Evolutionary conservation across 1,140 invertebrate genomes (phyloP), one percentile per base, ranked within the genome.

Genomic region (Gerris buenoi): DNA sequence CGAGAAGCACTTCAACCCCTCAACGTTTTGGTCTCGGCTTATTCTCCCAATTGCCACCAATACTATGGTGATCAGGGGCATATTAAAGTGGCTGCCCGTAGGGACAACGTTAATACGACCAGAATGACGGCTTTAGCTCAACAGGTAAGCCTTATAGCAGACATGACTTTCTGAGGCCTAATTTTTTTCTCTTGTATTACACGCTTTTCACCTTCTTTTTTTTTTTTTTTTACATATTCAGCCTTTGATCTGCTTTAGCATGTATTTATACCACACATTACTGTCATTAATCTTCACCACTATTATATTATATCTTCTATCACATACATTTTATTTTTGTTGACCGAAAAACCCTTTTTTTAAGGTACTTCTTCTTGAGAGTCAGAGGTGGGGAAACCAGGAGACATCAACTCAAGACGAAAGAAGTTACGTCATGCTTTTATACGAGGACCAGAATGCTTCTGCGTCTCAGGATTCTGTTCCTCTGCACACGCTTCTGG

Each of bases 1-100:
- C 85, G 88, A 13, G 86, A 93, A 18, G 92, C 90, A 23, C 83
- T 94, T 13, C 86, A 88, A 65, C 88, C 90, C 29, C 75, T 95
- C 23, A 86, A 89, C 63, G 91, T 93, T 77, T 77, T 97, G 23
- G 92, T 90, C 28, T 84, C 87, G 72, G 90, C 90, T 2, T 96
- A 95, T 74, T 88, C 90, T 71, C 84, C 88, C 69, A 87, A 92
- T 71, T 95, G 91, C 0, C 90, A 93, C 71, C 94, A 90, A 71
- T 95, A 95, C 76, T 95, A 95, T 77, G 93, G 93, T 1, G 93
- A 95, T 75, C 79, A 90, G 67, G 91, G 91, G 1, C 91, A 92
- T 68, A 91, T 97, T 0, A 95, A 95, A 82, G 91, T 95, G 1
- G 93, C 92, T 1, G 92, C 92, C 0, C 81, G 92, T 27, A 84